A percentile compares a stretch with the other conserved stretches of the same genome.
Conservation (phyloP, 1,140 invertebrate genomes). For the Nephila pilipes region DNA sequence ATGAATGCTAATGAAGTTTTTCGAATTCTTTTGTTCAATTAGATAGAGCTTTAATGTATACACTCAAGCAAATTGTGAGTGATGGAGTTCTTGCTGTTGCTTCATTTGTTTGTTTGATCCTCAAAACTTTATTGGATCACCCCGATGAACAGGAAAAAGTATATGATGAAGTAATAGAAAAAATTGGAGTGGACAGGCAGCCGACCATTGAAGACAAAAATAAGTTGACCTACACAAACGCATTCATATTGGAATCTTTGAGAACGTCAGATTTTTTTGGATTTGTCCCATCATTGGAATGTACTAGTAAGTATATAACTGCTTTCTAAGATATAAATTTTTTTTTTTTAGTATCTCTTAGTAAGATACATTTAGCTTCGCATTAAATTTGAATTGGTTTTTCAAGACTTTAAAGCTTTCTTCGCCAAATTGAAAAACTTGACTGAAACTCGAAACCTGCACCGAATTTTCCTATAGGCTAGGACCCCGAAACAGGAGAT, state of each 20-base stretch:
- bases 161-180: constrained; percentile 33
- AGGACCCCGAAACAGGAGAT: too few relatives aligned
- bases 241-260: constrained; percentile 12
- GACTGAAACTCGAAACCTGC: too few relatives aligned
- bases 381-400: too few relatives aligned
- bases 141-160: constrained; percentile 54
- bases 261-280: background rate
- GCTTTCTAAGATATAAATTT: too few relatives aligned
- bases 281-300: background rate
- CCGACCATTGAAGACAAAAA: constrained; percentile 48
- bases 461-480: too few relatives aligned
- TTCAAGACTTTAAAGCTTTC: too few relatives aligned
- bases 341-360: too few relatives aligned
- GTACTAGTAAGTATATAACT: constrained; percentile 37
- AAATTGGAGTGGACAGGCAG: constrained; percentile 12
- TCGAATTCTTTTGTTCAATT: background rate
- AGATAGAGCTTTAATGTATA: background rate
- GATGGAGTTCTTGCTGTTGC: constrained; percentile 1
- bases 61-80: background rate
- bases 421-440: too few relatives aligned
- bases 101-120: background rate
- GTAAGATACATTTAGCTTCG: too few relatives aligned
- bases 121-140: background rate
- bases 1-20: background rate
- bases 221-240: constrained; percentile 6